Conservation (phyloP, 2,113 vertebrate genomes). For the Burhinus oedicnemus region DNA sequence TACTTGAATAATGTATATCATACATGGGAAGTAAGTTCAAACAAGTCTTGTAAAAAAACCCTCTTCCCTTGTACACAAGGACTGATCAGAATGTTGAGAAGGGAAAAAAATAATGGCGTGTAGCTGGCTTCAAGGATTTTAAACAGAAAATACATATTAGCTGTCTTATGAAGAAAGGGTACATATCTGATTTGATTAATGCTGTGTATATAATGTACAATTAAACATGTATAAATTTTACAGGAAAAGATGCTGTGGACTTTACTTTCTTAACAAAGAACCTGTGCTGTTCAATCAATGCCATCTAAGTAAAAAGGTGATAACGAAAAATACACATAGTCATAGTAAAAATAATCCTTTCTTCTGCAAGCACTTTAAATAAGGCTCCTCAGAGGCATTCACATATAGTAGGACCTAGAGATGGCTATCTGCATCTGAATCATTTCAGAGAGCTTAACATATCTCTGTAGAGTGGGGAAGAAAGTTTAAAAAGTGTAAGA, state of each 20-base stretch:
- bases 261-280: not conserved
- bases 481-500: not conserved
- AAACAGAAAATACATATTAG: not conserved
- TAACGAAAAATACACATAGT: not conserved
- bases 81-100: not conserved
- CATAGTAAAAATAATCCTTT: not conserved
- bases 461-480: not conserved
- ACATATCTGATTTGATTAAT: not conserved
- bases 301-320: not conserved
- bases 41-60: not conserved
- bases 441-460: not conserved
- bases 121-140: not conserved
- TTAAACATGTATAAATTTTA: not conserved
- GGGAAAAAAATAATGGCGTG: not conserved
- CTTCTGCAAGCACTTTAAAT: not conserved
- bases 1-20: slow-evolving; percentile 40
- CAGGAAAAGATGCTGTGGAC: not conserved
- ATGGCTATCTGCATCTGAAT: not conserved
- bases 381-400: not conserved
- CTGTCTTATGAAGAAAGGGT: not conserved
- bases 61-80: not conserved
- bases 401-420: not conserved
- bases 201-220: not conserved
- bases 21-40: slow-evolving; percentile 4
- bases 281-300: not conserved